Base-by-base conservation (phyloP, 2,113 vertebrate genomes). In the Procavia capensis region DNA sequence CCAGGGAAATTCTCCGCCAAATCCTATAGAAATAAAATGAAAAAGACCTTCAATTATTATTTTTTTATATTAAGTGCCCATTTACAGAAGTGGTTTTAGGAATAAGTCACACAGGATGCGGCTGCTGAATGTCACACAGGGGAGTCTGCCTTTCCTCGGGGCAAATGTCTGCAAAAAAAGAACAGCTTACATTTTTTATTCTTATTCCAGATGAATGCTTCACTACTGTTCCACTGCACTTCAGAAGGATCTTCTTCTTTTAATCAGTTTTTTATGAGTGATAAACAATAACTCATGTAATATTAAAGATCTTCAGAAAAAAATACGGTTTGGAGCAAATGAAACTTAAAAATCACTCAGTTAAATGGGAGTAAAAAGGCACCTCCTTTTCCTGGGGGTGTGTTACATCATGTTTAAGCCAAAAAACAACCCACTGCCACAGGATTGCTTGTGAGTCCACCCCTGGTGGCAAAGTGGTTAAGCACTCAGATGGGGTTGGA, bases 111-210 rank as follows among this genome's bases (percentile, higher is more conserved):
- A 50, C 6, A 25, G 10, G 59, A 50, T 0, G n/a, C n/a, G n/a
- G 5, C 66, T n/a, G n/a, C 16, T 20, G 54, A 41, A 63, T 11
- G 27, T 16, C n/a, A 0, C 3, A 41, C 0, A 54, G 1, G 9
- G 29, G 27, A 7, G 11, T 24, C 2, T 24, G 10, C 41, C 1
- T 5, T 25, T 13, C 8, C 20, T 59, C 34, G 0, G 31, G 57
- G 29, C 31, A 0, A 22, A 36, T 4, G n/a, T 20, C 82, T 34
- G n/a, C 0, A 59, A 59, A 76, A 47, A 31, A 3, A 39, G 66
- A 31, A 27, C 25, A n/a, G 34, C 20, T 75, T 47, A 0, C 2
- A 3, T 5, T n/a, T 64, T 64, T 76, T 50, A 24, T 47, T 64
- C 47, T 59, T 39, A n/a, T n/a, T 20, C 34, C 1, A 10, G 29